Conservation (phyloP, 2,113 vertebrate genomes). For the Trematomus loennbergii region DNA sequence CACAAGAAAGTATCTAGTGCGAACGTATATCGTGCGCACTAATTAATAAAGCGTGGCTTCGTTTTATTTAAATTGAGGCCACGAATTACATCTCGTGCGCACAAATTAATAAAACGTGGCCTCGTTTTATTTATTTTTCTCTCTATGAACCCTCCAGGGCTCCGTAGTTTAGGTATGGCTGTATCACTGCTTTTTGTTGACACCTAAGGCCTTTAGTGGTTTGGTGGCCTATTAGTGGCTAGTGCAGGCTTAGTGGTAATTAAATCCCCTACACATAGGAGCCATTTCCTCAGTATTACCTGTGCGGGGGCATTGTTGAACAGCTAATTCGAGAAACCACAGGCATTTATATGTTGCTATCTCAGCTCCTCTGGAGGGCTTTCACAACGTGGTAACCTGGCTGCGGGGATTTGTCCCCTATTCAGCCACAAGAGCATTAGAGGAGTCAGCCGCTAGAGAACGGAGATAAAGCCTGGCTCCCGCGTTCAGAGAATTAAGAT, state of each 20-base stretch:
- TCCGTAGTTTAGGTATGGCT: background rate
- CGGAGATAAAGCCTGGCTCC: background rate
- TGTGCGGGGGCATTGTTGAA: constrained; percentile 8
- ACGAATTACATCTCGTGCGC: too few relatives aligned
- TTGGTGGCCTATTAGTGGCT: background rate
- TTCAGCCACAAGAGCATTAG: constrained; percentile 18
- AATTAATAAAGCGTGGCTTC: too few relatives aligned
- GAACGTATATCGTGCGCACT: too few relatives aligned
- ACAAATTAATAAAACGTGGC: too few relatives aligned
- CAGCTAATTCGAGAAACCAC: constrained; percentile 7
- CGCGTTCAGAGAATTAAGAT: background rate
- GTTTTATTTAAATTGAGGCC: too few relatives aligned
- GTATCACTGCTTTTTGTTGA: background rate
- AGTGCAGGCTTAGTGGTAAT: background rate
- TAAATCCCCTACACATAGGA: constrained; percentile 7
- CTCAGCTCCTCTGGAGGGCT: constrained; percentile 4
- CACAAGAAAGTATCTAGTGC: too few relatives aligned
- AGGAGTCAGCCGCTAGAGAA: background rate
- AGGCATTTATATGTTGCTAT: constrained; percentile 4
- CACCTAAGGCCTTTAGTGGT: background rate
- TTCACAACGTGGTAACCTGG: constrained; percentile 11
- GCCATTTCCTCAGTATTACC: constrained; percentile 17
- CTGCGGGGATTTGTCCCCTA: constrained; percentile 25
- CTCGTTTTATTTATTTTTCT: too few relatives aligned
- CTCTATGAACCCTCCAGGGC: too few relatives aligned